Base-by-base conservation (phyloP, 1,140 invertebrate species). In the Dendroctonus valens region DNA sequence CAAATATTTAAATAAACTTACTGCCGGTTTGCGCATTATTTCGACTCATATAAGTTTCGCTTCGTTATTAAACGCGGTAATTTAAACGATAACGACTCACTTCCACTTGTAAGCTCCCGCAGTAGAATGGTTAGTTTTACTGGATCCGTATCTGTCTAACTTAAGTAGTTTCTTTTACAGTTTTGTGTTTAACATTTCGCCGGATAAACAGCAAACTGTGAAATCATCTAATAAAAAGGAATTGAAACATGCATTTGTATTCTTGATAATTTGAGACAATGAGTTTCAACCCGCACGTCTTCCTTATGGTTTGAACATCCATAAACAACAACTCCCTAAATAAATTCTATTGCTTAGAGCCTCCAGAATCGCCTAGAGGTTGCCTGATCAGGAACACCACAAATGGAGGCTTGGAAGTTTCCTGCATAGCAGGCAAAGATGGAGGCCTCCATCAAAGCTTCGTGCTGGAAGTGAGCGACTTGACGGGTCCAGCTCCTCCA, bases 401-500 rank as follows among this genome's bases (percentile, higher is more conserved):
- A 39, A 75, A 69, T 41, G 81, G 76, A 41, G 75, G 82, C 8
- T 79, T 93, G 55, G 86, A 88, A 75, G 89, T 94, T 49, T 86
- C 84, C 59, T 94, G 92, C 78, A 79, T 85, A 52, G 85, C 90
- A 0, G 91, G 91, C 14, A 86, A 87, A 71, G 90, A 92, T 72
- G 92, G 92, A 8, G 92, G 92, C 5, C 83, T 93, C 14, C 83
- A 87, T 12, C 92, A 94, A 78, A 86, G 87, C 74, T 95, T 95
- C 78, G 81, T 92, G 50, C 80, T 94, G 52, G 91, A 94, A 80
- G 89, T 92, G 46, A 84, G 88, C 67, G 89, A 90, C 74, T 81
- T 85, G 65, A 74, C 83, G n/a, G 81, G 77, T 60, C 82, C 81
- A 48, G 72, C 75, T 15, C 77, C 73, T 41, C 69, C 77, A 60